Evolutionary conservation across 2,888 invertebrate species (phyloP).

Genomic region (Cataglyphis cursor): DNA sequence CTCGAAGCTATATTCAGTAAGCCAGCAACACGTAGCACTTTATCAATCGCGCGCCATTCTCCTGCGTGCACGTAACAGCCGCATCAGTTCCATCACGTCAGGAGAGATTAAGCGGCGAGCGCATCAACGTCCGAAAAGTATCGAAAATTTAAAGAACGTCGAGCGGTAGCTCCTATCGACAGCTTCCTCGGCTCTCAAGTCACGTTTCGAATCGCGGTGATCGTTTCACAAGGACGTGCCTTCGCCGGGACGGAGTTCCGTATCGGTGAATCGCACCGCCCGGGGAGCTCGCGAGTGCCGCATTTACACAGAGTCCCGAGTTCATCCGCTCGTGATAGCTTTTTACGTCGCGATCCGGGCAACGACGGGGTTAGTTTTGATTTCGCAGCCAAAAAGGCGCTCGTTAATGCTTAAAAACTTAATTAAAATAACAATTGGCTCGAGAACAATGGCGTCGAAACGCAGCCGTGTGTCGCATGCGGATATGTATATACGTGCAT

Average conservation of each 20-base stretch:
- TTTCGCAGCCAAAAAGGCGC: conserved; percentile 58
- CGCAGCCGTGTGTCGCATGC: conserved; percentile 21
- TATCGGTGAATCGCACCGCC: conserved; percentile 59
- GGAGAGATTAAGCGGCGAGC: conserved; percentile 51
- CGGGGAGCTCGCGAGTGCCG: conserved; percentile 56
- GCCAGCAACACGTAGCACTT: not conserved
- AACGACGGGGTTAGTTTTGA: conserved; percentile 43
- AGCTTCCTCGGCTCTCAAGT: conserved; percentile 62
- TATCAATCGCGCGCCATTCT: conserved; percentile 13
- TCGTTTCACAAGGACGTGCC: conserved; percentile 74
- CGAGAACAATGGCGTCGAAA: conserved; percentile 32
- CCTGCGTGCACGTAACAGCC: conserved; percentile 32
- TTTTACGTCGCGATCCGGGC: conserved; percentile 4
- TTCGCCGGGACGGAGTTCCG: conserved; percentile 57
- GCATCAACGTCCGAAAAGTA: conserved; percentile 62
- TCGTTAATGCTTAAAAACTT: conserved; percentile 76
- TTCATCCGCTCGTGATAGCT: conserved; percentile 25
- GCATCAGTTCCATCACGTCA: conserved; percentile 52
- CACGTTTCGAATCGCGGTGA: conserved; percentile 77
- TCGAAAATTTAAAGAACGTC: conserved; percentile 66
- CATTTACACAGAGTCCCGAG: conserved; percentile 48
- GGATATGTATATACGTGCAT: conserved; percentile 43
- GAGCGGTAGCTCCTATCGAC: conserved; percentile 37
- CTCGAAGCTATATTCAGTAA: not conserved
- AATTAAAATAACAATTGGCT: conserved; percentile 72